These are phyloP conservation scores for Danio jaintianensis DNA, from an alignment of 2,797 vertebrate species.

Conservation along the genomic window DNA sequence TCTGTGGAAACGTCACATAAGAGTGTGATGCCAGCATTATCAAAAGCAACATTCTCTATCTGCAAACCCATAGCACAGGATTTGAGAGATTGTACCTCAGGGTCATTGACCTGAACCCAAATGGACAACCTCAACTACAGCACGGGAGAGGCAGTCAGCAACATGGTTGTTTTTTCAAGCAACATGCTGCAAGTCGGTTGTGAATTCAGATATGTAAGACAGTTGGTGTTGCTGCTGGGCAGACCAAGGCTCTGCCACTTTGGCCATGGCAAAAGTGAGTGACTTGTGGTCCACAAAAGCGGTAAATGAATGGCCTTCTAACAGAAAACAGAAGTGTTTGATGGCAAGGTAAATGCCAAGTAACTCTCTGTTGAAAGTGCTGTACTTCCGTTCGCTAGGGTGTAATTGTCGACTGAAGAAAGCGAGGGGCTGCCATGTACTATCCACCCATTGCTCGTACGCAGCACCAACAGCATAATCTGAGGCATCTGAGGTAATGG, in stretches of 20 bases:
- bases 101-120: not conserved
- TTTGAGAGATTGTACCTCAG: not conserved
- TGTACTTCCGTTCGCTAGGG: not conserved
- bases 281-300: conserved; percentile 15
- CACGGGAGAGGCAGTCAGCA: conserved; percentile 26
- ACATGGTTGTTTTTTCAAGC: not conserved
- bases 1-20: conserved; percentile 28
- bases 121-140: conserved; percentile 15
- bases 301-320: not conserved
- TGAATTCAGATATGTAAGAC: not conserved
- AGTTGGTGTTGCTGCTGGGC: not conserved
- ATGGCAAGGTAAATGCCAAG: not conserved
- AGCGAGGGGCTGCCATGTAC: no score
- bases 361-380: not conserved
- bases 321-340: not conserved
- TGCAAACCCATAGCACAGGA: conserved; percentile 2
- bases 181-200: not conserved
- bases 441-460: no score
- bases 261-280: not conserved
- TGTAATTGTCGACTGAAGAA: not conserved
- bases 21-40: not conserved
- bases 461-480: not conserved
- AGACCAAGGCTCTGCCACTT: not conserved
- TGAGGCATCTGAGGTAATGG: not conserved
- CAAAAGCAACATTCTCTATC: conserved; percentile 14